Evolutionary conservation across 2,888 invertebrate species (phyloP), one percentile per base, ranked within the genome.

Genomic region (Pterostichus madidus): DNA sequence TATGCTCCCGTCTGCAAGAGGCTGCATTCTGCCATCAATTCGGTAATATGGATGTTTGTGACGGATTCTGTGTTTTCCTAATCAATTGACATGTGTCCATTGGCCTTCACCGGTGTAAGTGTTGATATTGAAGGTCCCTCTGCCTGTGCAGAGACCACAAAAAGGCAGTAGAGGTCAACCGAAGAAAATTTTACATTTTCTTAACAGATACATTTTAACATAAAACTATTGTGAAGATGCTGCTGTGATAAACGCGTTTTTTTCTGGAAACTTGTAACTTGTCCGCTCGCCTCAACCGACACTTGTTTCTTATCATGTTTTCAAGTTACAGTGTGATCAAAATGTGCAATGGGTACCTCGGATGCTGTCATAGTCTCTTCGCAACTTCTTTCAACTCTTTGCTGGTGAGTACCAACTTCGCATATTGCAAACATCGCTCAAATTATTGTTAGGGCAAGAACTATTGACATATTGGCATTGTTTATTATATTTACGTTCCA

Each of bases 71-170:
- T 84, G 83, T 83, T 85, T 84, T 83, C 85, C 85, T 84, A 85
- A 86, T 85, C 85, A 85, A 86, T 86, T 87, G 87, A 88, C 88
- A 88, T 88, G 88, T 89, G 88, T 87, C 87, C 87, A 88, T 87
- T 89, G 89, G 90, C 90, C 90, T 90, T 90, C 90, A 88, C 89
- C 89, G 88, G 88, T 88, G 87, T 89, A 88, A 89, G 87, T 90
- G 89, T 90, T 90, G 90, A 90, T 89, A 90, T 90, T 90, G 90
- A 90, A 89, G 89, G 89, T 89, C 89, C 88, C 86, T 86, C 88
- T 89, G 88, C 88, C 88, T 31, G 13, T 64, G 89, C 89, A 5
- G 39, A 39, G 89, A 89, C 89, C 89, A 89, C 89, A 89, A 89
- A 89, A 89, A 89, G 89, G 89, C 89, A 89, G 87, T 88, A 89